Conservation (phyloP, 1,140 invertebrate genomes). For the Euglossa dilemma region DNA sequence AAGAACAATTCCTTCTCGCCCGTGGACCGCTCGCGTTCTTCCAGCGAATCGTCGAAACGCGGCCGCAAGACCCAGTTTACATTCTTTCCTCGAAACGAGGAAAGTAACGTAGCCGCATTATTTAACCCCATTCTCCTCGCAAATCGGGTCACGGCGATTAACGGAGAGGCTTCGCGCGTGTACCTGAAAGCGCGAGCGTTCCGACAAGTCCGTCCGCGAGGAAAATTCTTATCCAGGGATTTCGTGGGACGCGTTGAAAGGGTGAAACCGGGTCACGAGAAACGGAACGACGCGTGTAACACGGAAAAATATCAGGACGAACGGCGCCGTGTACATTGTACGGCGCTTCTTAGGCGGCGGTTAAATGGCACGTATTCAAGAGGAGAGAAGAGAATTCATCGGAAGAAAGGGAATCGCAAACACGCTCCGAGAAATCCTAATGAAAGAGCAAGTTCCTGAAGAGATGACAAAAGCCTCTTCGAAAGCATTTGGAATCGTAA, state of each 20-base stretch:
- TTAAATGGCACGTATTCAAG: constrained; percentile 46
- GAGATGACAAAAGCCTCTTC: constrained; percentile 41
- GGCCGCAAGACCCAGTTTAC: too few relatives aligned
- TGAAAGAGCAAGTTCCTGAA: constrained; percentile 42
- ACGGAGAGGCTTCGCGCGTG: background rate
- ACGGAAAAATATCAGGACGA: constrained; percentile 21
- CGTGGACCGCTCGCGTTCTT: background rate
- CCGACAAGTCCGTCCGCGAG: too few relatives aligned
- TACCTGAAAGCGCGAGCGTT: background rate
- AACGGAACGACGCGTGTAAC: background rate
- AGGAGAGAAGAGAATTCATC: constrained; percentile 26
- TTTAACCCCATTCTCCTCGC: background rate
- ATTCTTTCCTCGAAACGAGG: background rate
- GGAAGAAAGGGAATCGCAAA: constrained; percentile 46
- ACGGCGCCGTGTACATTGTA: constrained; percentile 25
- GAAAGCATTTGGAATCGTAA: constrained; percentile 47
- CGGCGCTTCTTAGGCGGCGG: constrained; percentile 19
- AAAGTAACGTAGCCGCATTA: background rate
- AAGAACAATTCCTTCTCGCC: background rate
- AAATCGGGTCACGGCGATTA: constrained; percentile 48
- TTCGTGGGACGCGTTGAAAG: background rate
- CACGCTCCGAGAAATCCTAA: constrained; percentile 46
- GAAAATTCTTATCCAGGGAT: background rate
- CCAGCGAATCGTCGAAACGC: too few relatives aligned
- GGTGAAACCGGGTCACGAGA: constrained; percentile 12